These are phyloP conservation scores for Tholera decimalis DNA, from an alignment of 2,888 invertebrate species.

Conservation along the genomic window DNA sequence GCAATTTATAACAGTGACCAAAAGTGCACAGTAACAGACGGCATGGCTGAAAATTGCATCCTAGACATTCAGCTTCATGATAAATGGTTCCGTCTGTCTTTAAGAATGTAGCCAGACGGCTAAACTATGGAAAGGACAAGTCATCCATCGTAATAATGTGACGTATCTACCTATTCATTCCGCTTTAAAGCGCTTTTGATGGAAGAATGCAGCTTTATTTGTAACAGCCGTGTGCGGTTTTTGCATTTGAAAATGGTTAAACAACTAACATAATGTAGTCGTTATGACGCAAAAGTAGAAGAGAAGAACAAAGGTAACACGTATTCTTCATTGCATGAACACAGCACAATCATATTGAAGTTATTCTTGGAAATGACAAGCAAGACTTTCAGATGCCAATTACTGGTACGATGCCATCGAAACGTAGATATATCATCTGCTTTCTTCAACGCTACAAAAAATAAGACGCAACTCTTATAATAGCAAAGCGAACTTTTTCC, in stretches of 20 bases:
- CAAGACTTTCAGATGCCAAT: conserved; percentile 35
- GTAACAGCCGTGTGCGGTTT: conserved; percentile 5
- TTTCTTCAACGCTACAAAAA: conserved; percentile 45
- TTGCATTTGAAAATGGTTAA: conserved; percentile 16
- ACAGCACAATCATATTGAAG: neutral
- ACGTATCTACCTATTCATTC: conserved; percentile 61
- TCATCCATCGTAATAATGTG: conserved; percentile 67
- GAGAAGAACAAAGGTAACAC: neutral
- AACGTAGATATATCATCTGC: conserved; percentile 44
- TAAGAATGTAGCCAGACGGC: conserved; percentile 63
- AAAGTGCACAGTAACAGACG: conserved; percentile 65
- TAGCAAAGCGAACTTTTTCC: conserved; percentile 48
- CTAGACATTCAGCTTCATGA: conserved; percentile 66
- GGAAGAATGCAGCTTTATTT: conserved; percentile 33
- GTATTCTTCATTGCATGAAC: neutral
- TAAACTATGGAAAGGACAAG: conserved; percentile 58
- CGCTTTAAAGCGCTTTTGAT: conserved; percentile 50
- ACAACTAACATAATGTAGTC: too few relatives aligned
- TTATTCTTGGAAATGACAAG: conserved; percentile 10
- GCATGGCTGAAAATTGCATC: conserved; percentile 68
- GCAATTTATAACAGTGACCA: conserved; percentile 62
- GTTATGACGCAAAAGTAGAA: neutral
- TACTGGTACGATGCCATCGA: conserved; percentile 31
- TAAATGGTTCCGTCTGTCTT: conserved; percentile 67
- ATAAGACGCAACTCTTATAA: conserved; percentile 40